Conservation (phyloP, 2,797 vertebrate species). For the Sebastes glaucus region DNA sequence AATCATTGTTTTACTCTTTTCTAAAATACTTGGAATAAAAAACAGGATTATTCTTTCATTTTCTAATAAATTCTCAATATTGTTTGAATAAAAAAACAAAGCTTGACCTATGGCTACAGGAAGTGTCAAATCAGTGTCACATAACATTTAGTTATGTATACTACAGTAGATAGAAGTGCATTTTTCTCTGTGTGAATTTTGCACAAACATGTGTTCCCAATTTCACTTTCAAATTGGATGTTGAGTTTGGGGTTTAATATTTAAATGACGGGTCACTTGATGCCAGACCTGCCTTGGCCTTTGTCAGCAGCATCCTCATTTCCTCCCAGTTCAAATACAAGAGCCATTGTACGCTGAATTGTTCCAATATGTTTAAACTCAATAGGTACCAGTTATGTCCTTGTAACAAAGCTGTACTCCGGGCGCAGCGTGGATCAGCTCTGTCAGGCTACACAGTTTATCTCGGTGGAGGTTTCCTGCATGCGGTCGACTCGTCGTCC, state of each 20-base stretch:
- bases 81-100: neutral
- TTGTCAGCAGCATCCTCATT: neutral
- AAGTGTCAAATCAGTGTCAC: neutral
- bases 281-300: neutral
- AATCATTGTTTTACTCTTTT: neutral
- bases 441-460: neutral
- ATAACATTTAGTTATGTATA: neutral
- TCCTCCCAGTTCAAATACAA: neutral
- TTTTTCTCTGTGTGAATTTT: neutral
- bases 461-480: slow-evolving; percentile 40
- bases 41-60: neutral
- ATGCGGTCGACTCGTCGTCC: slow-evolving; percentile 11
- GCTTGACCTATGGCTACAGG: neutral
- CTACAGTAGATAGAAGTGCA: neutral
- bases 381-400: neutral
- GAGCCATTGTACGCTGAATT: neutral
- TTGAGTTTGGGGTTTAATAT: neutral
- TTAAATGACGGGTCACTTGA: slow-evolving; percentile 1
- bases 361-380: neutral
- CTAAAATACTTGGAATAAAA: neutral
- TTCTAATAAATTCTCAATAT: neutral
- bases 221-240: slow-evolving; percentile 20
- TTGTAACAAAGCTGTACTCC: slow-evolving; percentile 1
- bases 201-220: slow-evolving; percentile 25
- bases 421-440: neutral